phyloP scores from a whole-genome alignment of 2,113 vertebrate species.

The Cheilinus undulatus region DNA sequence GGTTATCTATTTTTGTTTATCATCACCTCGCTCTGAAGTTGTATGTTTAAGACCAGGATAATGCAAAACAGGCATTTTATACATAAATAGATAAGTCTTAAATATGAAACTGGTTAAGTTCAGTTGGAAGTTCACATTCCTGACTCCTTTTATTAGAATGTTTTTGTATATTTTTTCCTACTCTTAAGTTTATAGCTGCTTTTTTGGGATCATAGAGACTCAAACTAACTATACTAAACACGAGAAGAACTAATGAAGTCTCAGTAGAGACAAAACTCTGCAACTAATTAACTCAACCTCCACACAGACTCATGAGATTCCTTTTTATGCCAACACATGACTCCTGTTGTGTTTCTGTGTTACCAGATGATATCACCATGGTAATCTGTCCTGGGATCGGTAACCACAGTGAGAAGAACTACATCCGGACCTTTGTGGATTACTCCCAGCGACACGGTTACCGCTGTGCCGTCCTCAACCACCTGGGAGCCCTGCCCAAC shows the following conservation, averaged over 20 bases:
- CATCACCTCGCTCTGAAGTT: too few relatives aligned
- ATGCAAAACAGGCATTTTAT: too few relatives aligned
- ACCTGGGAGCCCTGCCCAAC: conserved; percentile 92
- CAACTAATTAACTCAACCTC: conserved; percentile 42
- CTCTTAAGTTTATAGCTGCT: too few relatives aligned
- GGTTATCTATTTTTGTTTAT: too few relatives aligned
- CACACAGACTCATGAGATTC: not conserved
- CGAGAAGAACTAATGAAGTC: conserved; percentile 39
- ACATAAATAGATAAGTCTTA: too few relatives aligned
- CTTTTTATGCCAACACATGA: conserved; percentile 33
- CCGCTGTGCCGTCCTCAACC: conserved; percentile 95
- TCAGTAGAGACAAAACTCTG: conserved; percentile 10
- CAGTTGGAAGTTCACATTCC: too few relatives aligned
- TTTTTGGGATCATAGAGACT: too few relatives aligned
- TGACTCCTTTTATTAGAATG: too few relatives aligned
- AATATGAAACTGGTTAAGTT: too few relatives aligned
- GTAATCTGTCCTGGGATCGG: conserved; percentile 98
- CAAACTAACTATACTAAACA: conserved; percentile 1
- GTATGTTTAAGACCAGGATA: too few relatives aligned
- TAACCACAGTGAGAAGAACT: conserved; percentile 98
- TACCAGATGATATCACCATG: conserved; percentile 95
- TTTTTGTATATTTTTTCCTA: too few relatives aligned
- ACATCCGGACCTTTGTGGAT: conserved; percentile 97
- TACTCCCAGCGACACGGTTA: conserved; percentile 94
- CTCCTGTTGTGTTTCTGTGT: conserved; percentile 31